These are phyloP conservation scores for Hydra vulgaris DNA, from an alignment of 30 jellyfish, hydroid and myxozoan genomes.

Conservation along the genomic window DNA sequence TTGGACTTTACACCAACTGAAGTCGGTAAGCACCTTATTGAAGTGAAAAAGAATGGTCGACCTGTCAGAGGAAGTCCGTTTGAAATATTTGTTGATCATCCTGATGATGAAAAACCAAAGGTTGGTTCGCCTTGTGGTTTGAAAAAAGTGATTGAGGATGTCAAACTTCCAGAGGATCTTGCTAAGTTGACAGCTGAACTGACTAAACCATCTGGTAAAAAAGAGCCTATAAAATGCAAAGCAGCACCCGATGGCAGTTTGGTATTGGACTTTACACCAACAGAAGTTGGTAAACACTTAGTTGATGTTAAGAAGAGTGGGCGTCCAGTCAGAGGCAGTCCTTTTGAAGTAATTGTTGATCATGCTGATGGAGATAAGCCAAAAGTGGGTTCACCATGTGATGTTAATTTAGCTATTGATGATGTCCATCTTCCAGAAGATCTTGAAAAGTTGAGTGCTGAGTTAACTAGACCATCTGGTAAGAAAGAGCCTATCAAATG, in stretches of 20 bases:
- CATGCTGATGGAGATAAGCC: constrained; percentile 31
- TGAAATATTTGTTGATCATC: constrained; percentile 25
- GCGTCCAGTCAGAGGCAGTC: constrained; percentile 82
- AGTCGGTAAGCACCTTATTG: constrained; percentile 43
- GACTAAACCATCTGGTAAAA: constrained; percentile 42
- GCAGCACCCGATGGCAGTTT: constrained; percentile 71
- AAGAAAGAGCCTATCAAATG: constrained; percentile 79
- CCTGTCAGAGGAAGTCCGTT: constrained; percentile 58
- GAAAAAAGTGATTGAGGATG: constrained; percentile 20
- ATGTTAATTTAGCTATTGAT: constrained; percentile 60
- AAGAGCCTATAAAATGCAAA: constrained; percentile 52
- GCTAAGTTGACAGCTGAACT: constrained; percentile 26
- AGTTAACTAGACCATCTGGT: constrained; percentile 74
- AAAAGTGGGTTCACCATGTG: constrained; percentile 93
- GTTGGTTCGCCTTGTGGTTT: constrained; percentile 42
- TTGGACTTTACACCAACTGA: constrained; percentile 59
- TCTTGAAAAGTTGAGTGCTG: constrained; percentile 49
- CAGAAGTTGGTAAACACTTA: constrained; percentile 70
- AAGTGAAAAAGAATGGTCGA: constrained; percentile 33
- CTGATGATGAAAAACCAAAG: constrained; percentile 27
- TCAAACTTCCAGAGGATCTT: constrained; percentile 37
- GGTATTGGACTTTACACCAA: constrained; percentile 69
- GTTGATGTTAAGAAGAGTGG: constrained; percentile 66
- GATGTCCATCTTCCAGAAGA: constrained; percentile 86
- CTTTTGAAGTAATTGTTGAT: constrained; percentile 55